phyloP scores from a whole-genome alignment of 2,797 vertebrate species.

The Mycteria americana region DNA sequence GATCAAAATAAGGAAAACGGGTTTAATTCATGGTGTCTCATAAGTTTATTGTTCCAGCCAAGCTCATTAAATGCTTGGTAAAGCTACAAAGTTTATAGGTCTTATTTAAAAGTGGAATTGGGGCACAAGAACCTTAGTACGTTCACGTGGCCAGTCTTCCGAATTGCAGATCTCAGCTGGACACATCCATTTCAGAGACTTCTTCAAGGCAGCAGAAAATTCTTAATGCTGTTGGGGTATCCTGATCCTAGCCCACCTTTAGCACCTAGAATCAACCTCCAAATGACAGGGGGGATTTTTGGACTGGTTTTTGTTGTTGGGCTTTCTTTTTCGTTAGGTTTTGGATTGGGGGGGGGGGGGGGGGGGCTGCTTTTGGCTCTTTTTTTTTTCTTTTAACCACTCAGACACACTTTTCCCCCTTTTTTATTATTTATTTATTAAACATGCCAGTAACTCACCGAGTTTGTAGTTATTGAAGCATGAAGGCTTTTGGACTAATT shows the following conservation, averaged over 20 bases:
- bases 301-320: neutral
- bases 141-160: neutral
- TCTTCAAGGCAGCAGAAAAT: neutral
- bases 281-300: neutral
- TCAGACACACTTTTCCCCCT: neutral
- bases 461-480: neutral
- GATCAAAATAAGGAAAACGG: conserved; percentile 6
- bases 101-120: neutral
- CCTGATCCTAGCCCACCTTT: neutral
- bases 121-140: neutral
- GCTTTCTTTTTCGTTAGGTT: neutral
- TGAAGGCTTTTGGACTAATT: neutral
- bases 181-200: neutral
- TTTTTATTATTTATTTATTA: neutral
- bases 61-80: conserved; percentile 14
- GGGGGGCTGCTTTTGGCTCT: neutral
- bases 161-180: neutral
- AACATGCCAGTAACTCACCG: neutral
- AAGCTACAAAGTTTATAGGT: neutral
- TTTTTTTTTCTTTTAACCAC: neutral
- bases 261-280: neutral
- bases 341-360: neutral
- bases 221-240: neutral
- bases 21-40: neutral
- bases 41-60: neutral